Evolutionary conservation across 2,888 invertebrate genomes (phyloP), one percentile per base, ranked within the genome.

Genomic region (Tenthredo livida): DNA sequence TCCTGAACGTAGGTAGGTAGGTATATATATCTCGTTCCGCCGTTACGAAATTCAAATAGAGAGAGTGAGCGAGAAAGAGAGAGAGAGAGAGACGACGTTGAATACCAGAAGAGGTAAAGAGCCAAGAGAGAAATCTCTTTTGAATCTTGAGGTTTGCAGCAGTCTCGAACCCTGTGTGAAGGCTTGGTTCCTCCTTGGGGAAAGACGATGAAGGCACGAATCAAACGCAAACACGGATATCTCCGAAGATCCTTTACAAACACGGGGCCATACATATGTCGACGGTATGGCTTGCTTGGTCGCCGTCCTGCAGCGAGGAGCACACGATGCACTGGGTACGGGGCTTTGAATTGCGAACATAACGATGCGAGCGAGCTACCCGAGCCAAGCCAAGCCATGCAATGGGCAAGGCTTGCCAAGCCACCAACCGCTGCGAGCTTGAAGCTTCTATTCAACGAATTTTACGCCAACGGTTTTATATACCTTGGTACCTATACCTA

Each of bases 141-240:
- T 80, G 80, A 80, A 80, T 58, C 80, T 80, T 58, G 80, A 80
- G 80, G 58, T 80, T 80, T 61, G 43, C 43, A 43, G 40, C 40
- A 43, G 61, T 40, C 37, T 33, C 40, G n/a, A 58, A 17, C 37
- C 25, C 15, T 21, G 25, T 75, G 47, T 25, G 43, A 10, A 17
- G 21, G 17, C 37, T 70, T n/a, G 43, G 54, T 37, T 33, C 33
- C 80, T 80, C 80, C 61, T 80, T 21, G 25, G 37, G 58, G 61
- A 80, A 61, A 61, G 61, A 80, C 80, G 80, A 58, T 58, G 61
- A 61, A 40, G 83, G 83, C 50, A 83, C 29, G 83, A 67, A 70
- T 83, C 83, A 83, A 83, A 83, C 83, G 83, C 83, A 83, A 83
- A 83, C 67, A 83, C 83, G 67, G 70, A 83, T 67, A 83, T 67